Percentiles rank a stretch among this genome's conserved stretches.
Evolutionary conservation across 1,140 invertebrate species (phyloP).

Genomic region (Lordiphosa stackelbergi): DNA sequence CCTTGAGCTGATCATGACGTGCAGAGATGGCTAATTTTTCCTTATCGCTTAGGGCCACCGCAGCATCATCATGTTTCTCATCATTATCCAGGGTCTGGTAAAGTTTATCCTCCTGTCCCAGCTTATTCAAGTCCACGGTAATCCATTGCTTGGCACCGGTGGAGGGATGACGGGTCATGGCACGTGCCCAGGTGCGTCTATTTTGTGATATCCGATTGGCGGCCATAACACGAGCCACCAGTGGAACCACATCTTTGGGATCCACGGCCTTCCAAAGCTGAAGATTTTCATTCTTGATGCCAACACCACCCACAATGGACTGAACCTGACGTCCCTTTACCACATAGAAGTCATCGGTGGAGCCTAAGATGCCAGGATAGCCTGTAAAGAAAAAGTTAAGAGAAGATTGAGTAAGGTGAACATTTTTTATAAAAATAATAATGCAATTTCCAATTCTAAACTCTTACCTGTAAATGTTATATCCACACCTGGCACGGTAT

Average conservation of each 20-base stretch:
- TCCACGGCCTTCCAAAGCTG: constrained; percentile 79
- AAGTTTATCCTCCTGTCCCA: constrained; percentile 49
- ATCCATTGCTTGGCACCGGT: constrained; percentile 95
- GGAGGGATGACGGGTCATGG: constrained; percentile 83
- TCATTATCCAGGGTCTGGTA: constrained; percentile 51
- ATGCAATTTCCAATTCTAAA: too few relatives aligned
- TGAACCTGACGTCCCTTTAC: constrained; percentile 79
- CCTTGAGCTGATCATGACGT: constrained; percentile 78
- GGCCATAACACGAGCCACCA: constrained; percentile 89
- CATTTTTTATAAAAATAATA: too few relatives aligned
- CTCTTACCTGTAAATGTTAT: constrained; percentile 86
- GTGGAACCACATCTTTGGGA: constrained; percentile 82
- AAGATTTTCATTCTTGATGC: constrained; percentile 79
- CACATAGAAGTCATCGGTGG: constrained; percentile 92
- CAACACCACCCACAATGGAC: constrained; percentile 80
- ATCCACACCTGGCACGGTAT: constrained; percentile 82
- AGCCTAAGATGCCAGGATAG: constrained; percentile 91
- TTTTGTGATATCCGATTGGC: constrained; percentile 88
- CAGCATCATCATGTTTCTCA: constrained; percentile 78
- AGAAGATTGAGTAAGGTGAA: too few relatives aligned
- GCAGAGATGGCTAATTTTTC: constrained; percentile 58
- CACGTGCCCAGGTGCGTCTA: constrained; percentile 84
- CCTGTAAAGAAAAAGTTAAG: constrained; percentile 79
- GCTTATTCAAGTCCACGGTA: constrained; percentile 84
- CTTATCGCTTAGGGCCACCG: constrained; percentile 77